Conservation (phyloP, 2,888 invertebrate genomes). For the Mechanitis mazaeus region DNA sequence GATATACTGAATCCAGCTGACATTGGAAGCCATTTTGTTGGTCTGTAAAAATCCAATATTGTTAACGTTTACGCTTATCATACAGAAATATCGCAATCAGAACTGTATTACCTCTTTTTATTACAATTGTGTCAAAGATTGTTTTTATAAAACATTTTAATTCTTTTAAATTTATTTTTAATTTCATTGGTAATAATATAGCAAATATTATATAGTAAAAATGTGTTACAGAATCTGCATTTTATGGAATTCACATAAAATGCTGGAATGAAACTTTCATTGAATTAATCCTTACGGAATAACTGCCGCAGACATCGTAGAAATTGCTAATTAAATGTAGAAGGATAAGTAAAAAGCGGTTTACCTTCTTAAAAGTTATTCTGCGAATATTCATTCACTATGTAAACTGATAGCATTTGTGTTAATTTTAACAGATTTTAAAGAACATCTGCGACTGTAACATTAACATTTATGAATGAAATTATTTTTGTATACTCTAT, state of each 20-base stretch:
- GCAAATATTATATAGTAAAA: neutral
- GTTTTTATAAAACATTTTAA: too few species aligned
- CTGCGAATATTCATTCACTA: conserved; percentile 36
- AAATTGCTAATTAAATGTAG: conserved; percentile 60
- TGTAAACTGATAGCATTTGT: conserved; percentile 19
- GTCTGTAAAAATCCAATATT: neutral
- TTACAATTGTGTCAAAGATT: too few species aligned
- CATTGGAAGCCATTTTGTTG: neutral
- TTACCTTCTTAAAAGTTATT: conserved; percentile 57
- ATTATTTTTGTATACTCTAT: too few species aligned
- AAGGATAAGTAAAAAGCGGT: conserved; percentile 51
- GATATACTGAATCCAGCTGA: conserved; percentile 7
- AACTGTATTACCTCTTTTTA: neutral
- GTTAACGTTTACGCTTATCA: neutral
- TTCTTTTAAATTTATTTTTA: too few species aligned
- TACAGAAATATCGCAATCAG: neutral
- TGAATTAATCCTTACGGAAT: conserved; percentile 34
- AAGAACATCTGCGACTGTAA: neutral
- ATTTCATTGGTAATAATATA: neutral
- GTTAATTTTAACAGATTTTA: conserved; percentile 13
- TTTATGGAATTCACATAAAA: conserved; percentile 21
- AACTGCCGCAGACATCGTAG: conserved; percentile 46
- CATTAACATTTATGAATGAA: too few species aligned
- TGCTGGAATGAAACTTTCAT: conserved; percentile 22
- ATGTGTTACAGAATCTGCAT: conserved; percentile 15